Base-by-base conservation (phyloP, 2,888 invertebrate species). In the Clusia tigrina region DNA sequence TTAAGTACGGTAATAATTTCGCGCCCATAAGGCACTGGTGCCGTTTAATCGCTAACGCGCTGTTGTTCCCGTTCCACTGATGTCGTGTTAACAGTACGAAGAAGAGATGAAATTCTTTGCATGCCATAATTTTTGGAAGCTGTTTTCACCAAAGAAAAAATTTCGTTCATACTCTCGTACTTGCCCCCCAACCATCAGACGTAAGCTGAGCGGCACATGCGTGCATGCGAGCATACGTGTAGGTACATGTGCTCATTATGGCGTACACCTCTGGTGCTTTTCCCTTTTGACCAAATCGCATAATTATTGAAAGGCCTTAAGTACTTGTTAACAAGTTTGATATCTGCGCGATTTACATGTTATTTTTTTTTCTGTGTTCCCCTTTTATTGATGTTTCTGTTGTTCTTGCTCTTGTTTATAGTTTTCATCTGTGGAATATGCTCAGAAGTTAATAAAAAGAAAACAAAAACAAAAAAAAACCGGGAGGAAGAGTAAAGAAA, bases 301-400 rank as follows among this genome's bases (percentile, higher is more conserved):
- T 76, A 76, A 76, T 76, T 76, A 76, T 77, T 58, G 37, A 46
- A 12, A 23, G 54, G 75, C 80, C 80, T 80, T 80, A 80, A 80
- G 79, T 80, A 80, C 77, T 80, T 80, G 80, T 80, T 80, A 80
- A 80, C 80, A 80, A 80, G 79, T 80, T 76, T 74, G 74, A 80
- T 80, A 80, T 80, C 80, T 77, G 70, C 56, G 65, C 80, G 78
- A 80, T 80, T 80, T 80, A 80, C 80, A 80, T 80, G 80, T 74
- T 78, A 18, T 2, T 15, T 20, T 48, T 48, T 15, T 42, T 42
- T 42, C n/a, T 42, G 42, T n/a, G 42, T 15, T 6, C n/a, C n/a
- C n/a, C 42, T 51, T 58, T 54, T 51, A 23, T 12, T 17, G 24
- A 3, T 32, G 12, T 26, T 32, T 20, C 37, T 58, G 52, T 58